Conservation (phyloP, 2,797 vertebrate species). For the Zalophus californianus region DNA sequence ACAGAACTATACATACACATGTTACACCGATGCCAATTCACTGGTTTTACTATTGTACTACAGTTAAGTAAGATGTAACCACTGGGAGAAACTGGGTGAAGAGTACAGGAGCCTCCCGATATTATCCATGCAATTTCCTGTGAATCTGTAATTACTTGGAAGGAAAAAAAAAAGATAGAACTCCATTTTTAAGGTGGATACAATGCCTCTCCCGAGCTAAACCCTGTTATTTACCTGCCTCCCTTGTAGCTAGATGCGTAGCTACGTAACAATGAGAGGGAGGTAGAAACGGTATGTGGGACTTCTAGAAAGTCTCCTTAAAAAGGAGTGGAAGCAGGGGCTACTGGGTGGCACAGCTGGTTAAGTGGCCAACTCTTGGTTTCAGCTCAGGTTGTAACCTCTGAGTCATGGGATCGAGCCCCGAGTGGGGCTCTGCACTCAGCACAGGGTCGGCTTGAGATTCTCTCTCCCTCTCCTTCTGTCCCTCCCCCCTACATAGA, state of each 20-base stretch:
- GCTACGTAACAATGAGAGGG: neutral
- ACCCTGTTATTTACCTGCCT: neutral
- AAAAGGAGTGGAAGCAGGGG: neutral
- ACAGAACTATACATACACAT: neutral
- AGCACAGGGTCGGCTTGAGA: neutral
- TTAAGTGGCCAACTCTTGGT: neutral
- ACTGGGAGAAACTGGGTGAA: neutral
- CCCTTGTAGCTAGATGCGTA: neutral
- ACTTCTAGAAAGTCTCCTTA: neutral
- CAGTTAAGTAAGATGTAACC: neutral
- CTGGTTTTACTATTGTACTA: neutral
- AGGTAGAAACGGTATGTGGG: neutral
- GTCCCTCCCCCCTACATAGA: neutral
- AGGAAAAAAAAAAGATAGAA: neutral
- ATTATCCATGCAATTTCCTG: neutral
- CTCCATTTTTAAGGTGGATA: neutral
- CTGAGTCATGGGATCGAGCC: neutral
- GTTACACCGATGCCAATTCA: neutral
- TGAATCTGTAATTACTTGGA: slow-evolving; percentile 25
- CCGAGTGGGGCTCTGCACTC: neutral
- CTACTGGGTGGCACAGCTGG: neutral
- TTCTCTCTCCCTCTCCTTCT: neutral
- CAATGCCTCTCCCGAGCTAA: neutral
- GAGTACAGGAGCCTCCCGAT: neutral
- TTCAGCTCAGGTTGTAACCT: neutral